Conservation (phyloP, 2,797 vertebrate species). For the Eulemur albifrons region DNA sequence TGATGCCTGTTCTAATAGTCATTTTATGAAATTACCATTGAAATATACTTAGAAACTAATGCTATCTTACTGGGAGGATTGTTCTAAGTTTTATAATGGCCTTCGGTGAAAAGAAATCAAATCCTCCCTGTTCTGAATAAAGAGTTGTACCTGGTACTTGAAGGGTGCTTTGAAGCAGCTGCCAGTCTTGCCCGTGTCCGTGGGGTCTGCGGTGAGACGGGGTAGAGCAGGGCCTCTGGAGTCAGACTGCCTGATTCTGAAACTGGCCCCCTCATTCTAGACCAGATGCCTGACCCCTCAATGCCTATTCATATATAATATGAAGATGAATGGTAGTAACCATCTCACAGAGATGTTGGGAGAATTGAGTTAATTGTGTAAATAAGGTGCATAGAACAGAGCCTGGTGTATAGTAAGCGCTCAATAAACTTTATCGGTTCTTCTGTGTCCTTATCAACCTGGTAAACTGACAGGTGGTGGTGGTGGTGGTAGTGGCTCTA, state of each 20-base stretch:
- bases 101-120: background rate
- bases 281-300: background rate
- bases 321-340: background rate
- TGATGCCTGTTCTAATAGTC: background rate
- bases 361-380: background rate
- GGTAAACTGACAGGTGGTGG: background rate
- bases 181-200: too few species aligned
- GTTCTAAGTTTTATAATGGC: background rate
- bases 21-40: background rate
- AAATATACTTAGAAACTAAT: slow-evolving; percentile 2
- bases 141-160: background rate
- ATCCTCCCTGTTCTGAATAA: background rate
- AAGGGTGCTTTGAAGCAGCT: too few species aligned
- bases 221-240: too few species aligned
- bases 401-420: background rate
- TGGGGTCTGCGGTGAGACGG: too few species aligned
- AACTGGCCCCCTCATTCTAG: background rate
- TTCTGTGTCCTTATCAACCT: background rate
- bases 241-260: background rate
- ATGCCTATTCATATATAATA: background rate
- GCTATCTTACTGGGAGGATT: background rate
- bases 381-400: background rate
- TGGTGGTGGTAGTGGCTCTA: too few species aligned
- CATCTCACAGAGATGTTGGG: background rate
- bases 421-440: background rate